These are phyloP conservation scores for Orius laevigatus DNA, from an alignment of 1,140 invertebrate genomes.

Conservation along the genomic window DNA sequence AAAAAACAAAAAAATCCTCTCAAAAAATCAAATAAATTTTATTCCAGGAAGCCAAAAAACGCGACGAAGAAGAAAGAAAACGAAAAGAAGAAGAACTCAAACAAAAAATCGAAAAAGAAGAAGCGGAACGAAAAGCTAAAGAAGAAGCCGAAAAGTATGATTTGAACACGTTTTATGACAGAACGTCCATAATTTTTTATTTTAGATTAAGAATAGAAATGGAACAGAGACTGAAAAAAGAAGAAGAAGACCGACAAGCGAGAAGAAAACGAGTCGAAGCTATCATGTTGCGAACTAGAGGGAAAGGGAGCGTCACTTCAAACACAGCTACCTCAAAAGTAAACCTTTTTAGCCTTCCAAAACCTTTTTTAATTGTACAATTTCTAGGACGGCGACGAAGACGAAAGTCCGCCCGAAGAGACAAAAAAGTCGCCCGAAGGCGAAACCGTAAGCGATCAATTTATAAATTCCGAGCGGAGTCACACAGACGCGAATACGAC, in stretches of 20 bases:
- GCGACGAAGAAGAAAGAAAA: slow-evolving; percentile 47
- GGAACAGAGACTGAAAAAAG: slow-evolving; percentile 53
- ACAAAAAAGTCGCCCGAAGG: slow-evolving; percentile 5
- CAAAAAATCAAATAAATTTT: slow-evolving; percentile 11
- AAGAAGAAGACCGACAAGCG: slow-evolving; percentile 62
- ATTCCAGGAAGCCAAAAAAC: slow-evolving; percentile 37
- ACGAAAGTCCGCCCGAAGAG: slow-evolving; percentile 16
- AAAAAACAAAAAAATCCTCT: background rate
- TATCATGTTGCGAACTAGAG: slow-evolving; percentile 64
- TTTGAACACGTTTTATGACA: too few species aligned
- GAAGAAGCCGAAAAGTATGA: slow-evolving; percentile 54
- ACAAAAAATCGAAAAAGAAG: slow-evolving; percentile 55
- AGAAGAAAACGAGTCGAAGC: slow-evolving; percentile 63
- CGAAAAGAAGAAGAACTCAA: slow-evolving; percentile 47
- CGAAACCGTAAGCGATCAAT: slow-evolving; percentile 13
- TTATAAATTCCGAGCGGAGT: slow-evolving; percentile 18
- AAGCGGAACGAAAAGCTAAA: slow-evolving; percentile 52
- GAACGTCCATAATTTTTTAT: slow-evolving; percentile 9
- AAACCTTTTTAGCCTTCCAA: slow-evolving; percentile 3
- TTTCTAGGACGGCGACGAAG: slow-evolving; percentile 18
- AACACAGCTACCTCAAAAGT: slow-evolving; percentile 21
- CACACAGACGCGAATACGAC: slow-evolving; percentile 15
- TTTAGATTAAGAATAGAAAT: slow-evolving; percentile 52
- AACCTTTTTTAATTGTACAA: background rate
- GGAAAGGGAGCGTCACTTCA: slow-evolving; percentile 26